These are phyloP conservation scores for Picus viridis DNA, from an alignment of 2,797 vertebrate species.

Conservation along the genomic window DNA sequence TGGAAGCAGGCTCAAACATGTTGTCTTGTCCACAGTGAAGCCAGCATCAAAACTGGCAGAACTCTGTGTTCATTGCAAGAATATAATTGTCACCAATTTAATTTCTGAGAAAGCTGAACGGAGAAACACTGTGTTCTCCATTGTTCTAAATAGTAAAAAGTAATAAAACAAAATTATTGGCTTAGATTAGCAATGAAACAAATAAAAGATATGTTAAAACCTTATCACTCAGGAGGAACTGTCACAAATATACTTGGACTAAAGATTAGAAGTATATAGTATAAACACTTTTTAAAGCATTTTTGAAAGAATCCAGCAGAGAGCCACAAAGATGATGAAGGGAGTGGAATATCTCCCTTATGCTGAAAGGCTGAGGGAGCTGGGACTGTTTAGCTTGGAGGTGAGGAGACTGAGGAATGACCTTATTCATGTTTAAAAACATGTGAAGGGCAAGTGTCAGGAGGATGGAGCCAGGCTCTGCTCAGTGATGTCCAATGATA, in stretches of 20 bases:
- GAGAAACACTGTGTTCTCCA: not conserved
- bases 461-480: too few species aligned
- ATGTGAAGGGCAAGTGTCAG: too few species aligned
- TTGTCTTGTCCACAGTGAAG: conserved; percentile 6
- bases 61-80: not conserved
- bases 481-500: too few species aligned
- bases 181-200: not conserved
- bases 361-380: too few species aligned
- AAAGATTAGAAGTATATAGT: not conserved
- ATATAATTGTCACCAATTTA: not conserved
- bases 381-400: too few species aligned
- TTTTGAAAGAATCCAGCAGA: too few species aligned
- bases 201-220: not conserved
- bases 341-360: too few species aligned
- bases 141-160: not conserved
- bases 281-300: not conserved
- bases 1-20: conserved; percentile 1
- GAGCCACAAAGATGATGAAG: too few species aligned
- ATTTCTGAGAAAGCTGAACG: not conserved
- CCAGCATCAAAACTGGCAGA: conserved; percentile 15
- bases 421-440: too few species aligned
- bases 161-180: not conserved
- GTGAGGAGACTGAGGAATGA: too few species aligned
- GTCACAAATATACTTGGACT: not conserved
- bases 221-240: not conserved